These are phyloP conservation scores for Cyanoderma ruficeps DNA, from an alignment of 2,113 vertebrate genomes.

Conservation along the genomic window DNA sequence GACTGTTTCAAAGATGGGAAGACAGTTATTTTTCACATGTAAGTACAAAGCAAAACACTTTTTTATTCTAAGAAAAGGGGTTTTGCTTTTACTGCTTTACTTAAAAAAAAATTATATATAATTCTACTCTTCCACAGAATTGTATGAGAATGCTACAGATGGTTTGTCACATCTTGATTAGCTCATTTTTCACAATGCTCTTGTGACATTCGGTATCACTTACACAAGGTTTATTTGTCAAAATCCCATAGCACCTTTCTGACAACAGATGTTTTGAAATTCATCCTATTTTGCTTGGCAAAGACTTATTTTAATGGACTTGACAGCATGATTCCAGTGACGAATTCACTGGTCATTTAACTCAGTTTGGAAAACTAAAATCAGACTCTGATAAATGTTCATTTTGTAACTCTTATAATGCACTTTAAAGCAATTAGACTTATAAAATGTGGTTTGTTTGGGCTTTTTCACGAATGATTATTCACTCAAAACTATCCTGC, in stretches of 20 bases:
- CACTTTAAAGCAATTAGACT: neutral
- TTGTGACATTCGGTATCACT: neutral
- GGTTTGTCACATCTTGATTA: neutral
- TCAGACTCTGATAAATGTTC: neutral
- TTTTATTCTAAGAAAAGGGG: neutral
- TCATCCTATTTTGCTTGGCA: neutral
- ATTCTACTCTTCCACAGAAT: neutral
- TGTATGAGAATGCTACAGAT: neutral
- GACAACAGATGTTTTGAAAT: constrained; percentile 33
- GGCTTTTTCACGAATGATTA: neutral
- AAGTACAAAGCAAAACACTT: neutral
- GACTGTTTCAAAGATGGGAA: neutral
- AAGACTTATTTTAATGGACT: neutral
- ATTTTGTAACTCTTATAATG: neutral
- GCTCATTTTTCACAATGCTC: constrained; percentile 49
- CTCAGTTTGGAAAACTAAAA: neutral
- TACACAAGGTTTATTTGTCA: constrained; percentile 27
- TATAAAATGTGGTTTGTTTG: neutral
- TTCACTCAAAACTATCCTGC: neutral
- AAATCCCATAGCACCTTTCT: neutral
- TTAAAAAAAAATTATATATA: neutral
- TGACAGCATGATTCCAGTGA: neutral
- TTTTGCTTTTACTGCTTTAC: neutral
- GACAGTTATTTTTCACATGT: neutral
- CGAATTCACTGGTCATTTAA: neutral